A percentile compares a stretch with the other conserved stretches of the same genome.
Evolutionary conservation across 2,113 vertebrate genomes (phyloP).

Genomic region (Acrocephalus arundinaceus): DNA sequence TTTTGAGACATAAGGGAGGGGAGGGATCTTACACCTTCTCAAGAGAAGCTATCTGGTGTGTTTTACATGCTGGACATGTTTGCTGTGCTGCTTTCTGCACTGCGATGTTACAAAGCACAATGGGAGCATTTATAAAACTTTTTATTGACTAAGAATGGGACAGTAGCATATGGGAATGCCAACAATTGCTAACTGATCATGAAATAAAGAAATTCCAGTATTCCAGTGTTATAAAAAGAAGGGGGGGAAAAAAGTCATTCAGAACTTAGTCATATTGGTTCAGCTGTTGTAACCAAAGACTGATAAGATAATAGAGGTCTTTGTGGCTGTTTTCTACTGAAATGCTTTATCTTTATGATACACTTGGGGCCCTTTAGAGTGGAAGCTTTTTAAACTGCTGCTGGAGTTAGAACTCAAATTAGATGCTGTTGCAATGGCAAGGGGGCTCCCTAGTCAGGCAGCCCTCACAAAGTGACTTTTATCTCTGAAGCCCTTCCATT

Average conservation of each 20-base stretch:
- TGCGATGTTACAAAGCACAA: constrained; percentile 80
- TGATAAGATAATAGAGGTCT: constrained; percentile 93
- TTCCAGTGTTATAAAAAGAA: constrained; percentile 75
- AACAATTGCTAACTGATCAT: constrained; percentile 89
- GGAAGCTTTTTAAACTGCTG: constrained; percentile 89
- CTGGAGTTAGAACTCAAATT: constrained; percentile 95
- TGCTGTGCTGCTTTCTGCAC: constrained; percentile 69
- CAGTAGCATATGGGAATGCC: constrained; percentile 85
- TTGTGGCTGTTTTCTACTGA: constrained; percentile 94
- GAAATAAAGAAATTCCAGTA: constrained; percentile 95
- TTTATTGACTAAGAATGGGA: constrained; percentile 85
- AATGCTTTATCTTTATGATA: constrained; percentile 98
- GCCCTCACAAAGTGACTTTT: constrained; percentile 94
- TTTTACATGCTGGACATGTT: constrained; percentile 72
- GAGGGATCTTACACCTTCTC: constrained; percentile 28
- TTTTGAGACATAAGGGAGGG: not conserved
- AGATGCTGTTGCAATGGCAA: constrained; percentile 84
- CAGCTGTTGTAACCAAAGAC: constrained; percentile 95
- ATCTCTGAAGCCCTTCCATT: constrained; percentile 84
- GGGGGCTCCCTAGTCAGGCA: constrained; percentile 68
- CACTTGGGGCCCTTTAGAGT: constrained; percentile 94
- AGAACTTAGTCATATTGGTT: constrained; percentile 94
- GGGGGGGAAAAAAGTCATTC: constrained; percentile 78
- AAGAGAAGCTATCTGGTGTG: constrained; percentile 4
- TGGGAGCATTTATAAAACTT: constrained; percentile 85